These are phyloP conservation scores for Sarcophaga bullata DNA, from an alignment of 1,140 invertebrate genomes.

Conservation along the genomic window DNA sequence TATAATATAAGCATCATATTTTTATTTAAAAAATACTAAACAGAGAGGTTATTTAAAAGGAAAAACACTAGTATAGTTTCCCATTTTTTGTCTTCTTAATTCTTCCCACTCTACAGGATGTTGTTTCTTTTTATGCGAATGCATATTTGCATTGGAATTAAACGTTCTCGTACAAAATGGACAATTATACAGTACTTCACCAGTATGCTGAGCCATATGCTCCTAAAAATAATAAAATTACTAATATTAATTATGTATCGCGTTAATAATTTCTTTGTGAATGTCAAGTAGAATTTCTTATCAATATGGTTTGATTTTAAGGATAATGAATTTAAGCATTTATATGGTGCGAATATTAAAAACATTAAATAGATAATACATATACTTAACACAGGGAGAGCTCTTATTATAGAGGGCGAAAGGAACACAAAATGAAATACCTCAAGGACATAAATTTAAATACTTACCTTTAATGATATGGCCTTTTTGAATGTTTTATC, in stretches of 20 bases:
- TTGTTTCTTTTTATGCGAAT: constrained; percentile 63
- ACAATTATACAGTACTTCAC: constrained; percentile 61
- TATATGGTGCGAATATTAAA: neutral
- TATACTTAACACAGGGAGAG: neutral
- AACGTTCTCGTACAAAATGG: constrained; percentile 62
- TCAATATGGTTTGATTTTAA: no score
- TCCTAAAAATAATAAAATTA: constrained; percentile 49
- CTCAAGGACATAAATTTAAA: neutral
- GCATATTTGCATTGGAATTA: constrained; percentile 64
- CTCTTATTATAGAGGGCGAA: no score
- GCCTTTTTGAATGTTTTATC: constrained; percentile 64
- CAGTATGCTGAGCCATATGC: constrained; percentile 63
- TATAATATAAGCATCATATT: no score
- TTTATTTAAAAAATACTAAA: neutral
- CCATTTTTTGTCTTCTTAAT: constrained; percentile 60
- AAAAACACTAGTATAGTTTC: constrained; percentile 48
- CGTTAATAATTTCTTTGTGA: no score
- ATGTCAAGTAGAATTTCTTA: no score
- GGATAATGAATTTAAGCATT: neutral
- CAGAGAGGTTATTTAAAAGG: neutral
- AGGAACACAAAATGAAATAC: no score
- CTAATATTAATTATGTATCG: no score
- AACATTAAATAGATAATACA: neutral
- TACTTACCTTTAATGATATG: constrained; percentile 56
- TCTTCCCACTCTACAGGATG: constrained; percentile 62